Evolutionary conservation across 2,888 invertebrate species (phyloP), one percentile per base, ranked within the genome.

Genomic region (Liodrosophila aerea): DNA sequence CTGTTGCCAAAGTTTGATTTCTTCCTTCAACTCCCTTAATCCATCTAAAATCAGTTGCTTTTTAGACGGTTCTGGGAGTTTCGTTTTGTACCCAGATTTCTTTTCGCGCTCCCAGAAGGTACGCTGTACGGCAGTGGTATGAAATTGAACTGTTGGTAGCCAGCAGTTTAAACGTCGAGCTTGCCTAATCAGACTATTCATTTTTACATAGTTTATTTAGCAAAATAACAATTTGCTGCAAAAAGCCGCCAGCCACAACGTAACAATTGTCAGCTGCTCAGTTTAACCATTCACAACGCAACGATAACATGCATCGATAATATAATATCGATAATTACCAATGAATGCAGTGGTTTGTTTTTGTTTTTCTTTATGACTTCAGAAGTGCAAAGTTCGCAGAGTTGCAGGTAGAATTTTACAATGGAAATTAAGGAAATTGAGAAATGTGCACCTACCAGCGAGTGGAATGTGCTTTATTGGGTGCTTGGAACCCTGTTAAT

Each of bases 1-100:
- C 66, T 94, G 87, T 30, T 90, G 90, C 91, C 94, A 94, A 29
- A 95, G 73, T 37, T 91, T 90, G 0, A 94, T 90, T 91, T 96
- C 96, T 4, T 91, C 63, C 83, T 93, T 93, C 0, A 96, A 84
- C 75, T 93, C 92, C 64, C 92, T 92, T 9, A 93, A 90, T 0
- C 95, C 96, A 61, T 92, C 91, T 45, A 92, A 91, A 30, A 95
- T 88, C 57, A 92, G 91, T 70, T 93, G 89, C 37, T 92, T 91
- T 63, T 90, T 91, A 2, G 92, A 89, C 33, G 87, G 87, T n/a
- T 81, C 60, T 11, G 86, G 73, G 1, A 89, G 45, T 58, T 85
- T 73, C 2, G 85, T 89, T 59, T 87, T 85, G 60, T 90, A 90
- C 30, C 90, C 90, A 13, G 89, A 82, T 64, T 90, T 90, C 53